Percentiles rank a stretch among this genome's conserved stretches.
Conservation (phyloP, 2,888 invertebrate species). For the Caenorhabditis sp. region DNA sequence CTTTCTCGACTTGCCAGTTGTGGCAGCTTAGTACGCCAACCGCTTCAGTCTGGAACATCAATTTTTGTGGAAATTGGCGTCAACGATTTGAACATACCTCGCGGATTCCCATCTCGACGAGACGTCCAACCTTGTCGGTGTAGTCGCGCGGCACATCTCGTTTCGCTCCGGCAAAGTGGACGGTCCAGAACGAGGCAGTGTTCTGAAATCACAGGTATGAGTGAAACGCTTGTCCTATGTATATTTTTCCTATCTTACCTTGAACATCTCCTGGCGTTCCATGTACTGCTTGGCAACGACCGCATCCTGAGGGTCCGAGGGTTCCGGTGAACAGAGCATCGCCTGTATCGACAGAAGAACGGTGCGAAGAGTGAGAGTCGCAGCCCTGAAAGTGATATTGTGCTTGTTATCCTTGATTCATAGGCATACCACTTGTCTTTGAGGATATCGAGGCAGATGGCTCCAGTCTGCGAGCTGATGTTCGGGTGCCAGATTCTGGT, state of each 20-base stretch:
- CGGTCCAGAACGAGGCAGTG: constrained; percentile 97
- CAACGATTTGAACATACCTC: too few relatives aligned
- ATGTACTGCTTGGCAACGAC: constrained; percentile 97
- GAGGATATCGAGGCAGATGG: constrained; percentile 97
- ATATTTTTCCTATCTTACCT: constrained; percentile 72
- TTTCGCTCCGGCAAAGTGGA: constrained; percentile 91
- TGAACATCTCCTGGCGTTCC: constrained; percentile 89
- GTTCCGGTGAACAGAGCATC: constrained; percentile 83
- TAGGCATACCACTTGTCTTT: constrained; percentile 84
- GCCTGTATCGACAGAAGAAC: constrained; percentile 96
- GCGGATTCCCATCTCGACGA: constrained; percentile 94
- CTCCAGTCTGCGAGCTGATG: constrained; percentile 95
- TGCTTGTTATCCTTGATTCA: neutral
- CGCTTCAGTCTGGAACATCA: too few relatives aligned
- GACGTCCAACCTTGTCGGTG: constrained; percentile 89
- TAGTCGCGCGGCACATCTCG: constrained; percentile 85
- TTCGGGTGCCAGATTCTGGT: constrained; percentile 99
- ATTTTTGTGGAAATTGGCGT: too few relatives aligned
- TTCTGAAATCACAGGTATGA: constrained; percentile 78
- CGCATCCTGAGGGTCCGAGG: constrained; percentile 84
- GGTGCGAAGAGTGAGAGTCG: constrained; percentile 96
- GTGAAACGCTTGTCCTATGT: constrained; percentile 9
- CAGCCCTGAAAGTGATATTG: constrained; percentile 85
- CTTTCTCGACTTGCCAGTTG: too few relatives aligned
- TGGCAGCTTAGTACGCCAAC: too few relatives aligned